Evolutionary conservation across 1,140 invertebrate genomes (phyloP), one percentile per base, ranked within the genome.

Genomic region (Heliconius melpomene): DNA sequence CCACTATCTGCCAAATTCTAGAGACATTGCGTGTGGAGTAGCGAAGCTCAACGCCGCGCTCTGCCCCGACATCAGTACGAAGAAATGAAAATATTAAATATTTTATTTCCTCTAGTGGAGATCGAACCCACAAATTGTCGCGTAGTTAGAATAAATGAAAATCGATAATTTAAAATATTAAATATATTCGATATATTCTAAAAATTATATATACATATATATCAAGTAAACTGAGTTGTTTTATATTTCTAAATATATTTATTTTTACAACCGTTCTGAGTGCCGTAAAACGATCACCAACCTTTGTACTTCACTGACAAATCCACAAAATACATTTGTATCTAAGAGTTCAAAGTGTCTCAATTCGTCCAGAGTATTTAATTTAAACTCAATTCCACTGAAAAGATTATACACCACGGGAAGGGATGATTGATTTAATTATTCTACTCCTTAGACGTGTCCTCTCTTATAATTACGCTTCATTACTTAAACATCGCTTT

Each of bases 401-500:
- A 93, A 93, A 92, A 93, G 91, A 94, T 93, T 93, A 92, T 93
- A 91, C 87, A 90, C 91, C 89, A 86, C 84, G 89, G 89, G 82
- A 86, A 87, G 88, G 91, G 90, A 89, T 91, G 93, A 93, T 93
- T 94, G 92, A 94, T 94, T 93, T 92, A 93, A 94, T 94, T 94
- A 93, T 90, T 93, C 86, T 88, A 82, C 90, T 92, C 85, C 86
- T 92, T 81, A 91, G 90, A 94, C 89, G 89, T 94, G 92, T 94
- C 90, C 91, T 93, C 87, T 92, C 92, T 91, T 93, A 92, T 93
- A 94, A 94, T 94, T 93, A 93, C 85, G 86, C 86, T 90, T 90
- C 91, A 92, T 94, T 94, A 93, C 91, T 93, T 92, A 94, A 94
- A 86, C 92, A 93, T 93, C 90, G 91, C 88, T 93, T 93, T 92